Base-by-base conservation (phyloP, 2,113 vertebrate genomes). In the Thalassarche chlororhynchos region DNA sequence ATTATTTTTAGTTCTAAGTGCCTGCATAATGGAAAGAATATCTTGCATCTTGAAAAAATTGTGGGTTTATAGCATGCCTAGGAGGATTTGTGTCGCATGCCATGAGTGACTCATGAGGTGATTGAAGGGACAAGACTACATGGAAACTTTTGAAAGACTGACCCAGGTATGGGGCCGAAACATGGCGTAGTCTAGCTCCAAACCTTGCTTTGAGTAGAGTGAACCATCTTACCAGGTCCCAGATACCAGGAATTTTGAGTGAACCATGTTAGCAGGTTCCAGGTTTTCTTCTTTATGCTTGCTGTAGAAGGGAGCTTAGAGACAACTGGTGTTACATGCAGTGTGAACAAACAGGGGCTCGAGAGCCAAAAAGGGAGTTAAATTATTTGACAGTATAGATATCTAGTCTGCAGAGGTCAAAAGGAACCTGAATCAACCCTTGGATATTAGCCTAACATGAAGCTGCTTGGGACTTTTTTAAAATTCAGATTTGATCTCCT, bases 401-500 rank as follows among this genome's bases (percentile, higher is more conserved):
- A 26, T 14, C 5, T 38, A 40, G 31, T 54, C 42, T 79, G n/a
- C 7, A 87, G 58, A 70, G 25, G 36, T 81, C 60, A 66, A 74
- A 89, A 89, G 19, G 18, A 93, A 42, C 42, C 61, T 46, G n/a
- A 36, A 51, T 68, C 29, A 82, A n/a, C 32, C 34, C 38, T 58
- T 44, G 44, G 23, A 20, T 46, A 64, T 55, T 52, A 57, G 19
- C 20, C 34, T 72, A 47, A 72, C 4, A 14, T 46, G 38, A 51
- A 86, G 40, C 13, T 87, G 18, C 44, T 40, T 55, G 31, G 15
- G 11, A 52, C 46, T 64, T 62, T 38, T 87, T 31, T 40, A 54
- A 78, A 92, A 76, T 36, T 93, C 32, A 46, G 17, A 55, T 94
- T 58, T 91, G 62, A 46, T 82, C n/a, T 91, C 74, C 52, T 75